Conservation (phyloP, 1,140 invertebrate genomes). For the Nebria ingens region DNA sequence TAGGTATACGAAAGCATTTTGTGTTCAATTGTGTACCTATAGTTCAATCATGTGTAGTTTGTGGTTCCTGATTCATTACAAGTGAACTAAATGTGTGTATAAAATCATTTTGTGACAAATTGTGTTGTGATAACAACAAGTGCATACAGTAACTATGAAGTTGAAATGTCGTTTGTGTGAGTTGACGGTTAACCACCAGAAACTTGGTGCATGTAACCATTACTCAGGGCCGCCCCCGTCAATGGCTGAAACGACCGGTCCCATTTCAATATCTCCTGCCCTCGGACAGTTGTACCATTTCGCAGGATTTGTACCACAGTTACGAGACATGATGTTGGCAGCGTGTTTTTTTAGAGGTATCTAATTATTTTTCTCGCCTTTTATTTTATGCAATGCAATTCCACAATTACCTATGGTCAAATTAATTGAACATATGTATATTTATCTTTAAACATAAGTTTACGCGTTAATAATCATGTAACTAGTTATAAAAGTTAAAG, state of each 20-base stretch:
- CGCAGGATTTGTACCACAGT: slow-evolving; percentile 38
- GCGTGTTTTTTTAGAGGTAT: slow-evolving; percentile 45
- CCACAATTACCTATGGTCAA: no score
- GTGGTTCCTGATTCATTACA: neutral
- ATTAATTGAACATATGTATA: no score
- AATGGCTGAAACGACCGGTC: slow-evolving; percentile 26
- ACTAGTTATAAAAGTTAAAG: no score
- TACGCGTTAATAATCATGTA: no score
- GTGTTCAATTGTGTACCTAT: neutral
- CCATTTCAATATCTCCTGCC: slow-evolving; percentile 33
- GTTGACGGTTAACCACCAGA: slow-evolving; percentile 33
- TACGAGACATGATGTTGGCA: slow-evolving; percentile 45
- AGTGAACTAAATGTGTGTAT: neutral
- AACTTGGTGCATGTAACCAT: slow-evolving; percentile 30
- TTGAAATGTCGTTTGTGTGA: slow-evolving; percentile 41
- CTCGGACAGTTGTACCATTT: slow-evolving; percentile 30
- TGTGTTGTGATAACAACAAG: neutral
- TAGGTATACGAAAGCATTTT: no score
- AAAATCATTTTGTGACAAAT: neutral
- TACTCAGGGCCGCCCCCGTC: slow-evolving; percentile 32
- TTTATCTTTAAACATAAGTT: no score
- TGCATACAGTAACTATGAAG: slow-evolving; percentile 36
- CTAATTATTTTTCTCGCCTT: no score
- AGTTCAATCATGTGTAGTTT: neutral
- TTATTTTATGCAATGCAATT: no score